Evolutionary conservation across 2,113 vertebrate species (phyloP).

Genomic region (Mormyrus iriodes): DNA sequence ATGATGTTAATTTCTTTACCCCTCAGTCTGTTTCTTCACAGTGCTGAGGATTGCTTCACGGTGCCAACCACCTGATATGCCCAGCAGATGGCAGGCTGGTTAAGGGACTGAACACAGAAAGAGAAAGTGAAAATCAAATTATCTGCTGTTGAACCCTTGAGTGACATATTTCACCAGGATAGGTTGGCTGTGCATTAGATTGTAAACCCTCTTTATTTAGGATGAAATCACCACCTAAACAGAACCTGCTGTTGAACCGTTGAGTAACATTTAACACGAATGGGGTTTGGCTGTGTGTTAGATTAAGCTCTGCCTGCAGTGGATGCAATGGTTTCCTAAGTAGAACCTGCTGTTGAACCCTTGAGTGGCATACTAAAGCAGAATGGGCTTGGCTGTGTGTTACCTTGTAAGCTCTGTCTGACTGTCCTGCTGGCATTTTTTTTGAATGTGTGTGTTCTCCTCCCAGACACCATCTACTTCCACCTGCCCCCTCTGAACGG

Average conservation of each 20-base stretch:
- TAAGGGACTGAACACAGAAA: background rate
- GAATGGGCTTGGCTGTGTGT: background rate
- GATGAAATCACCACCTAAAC: background rate
- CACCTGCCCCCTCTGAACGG: slow-evolving; percentile 81
- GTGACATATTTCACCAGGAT: background rate
- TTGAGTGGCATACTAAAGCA: background rate
- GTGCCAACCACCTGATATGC: background rate
- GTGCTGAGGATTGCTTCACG: background rate
- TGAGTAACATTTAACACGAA: background rate
- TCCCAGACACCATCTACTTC: slow-evolving; percentile 87
- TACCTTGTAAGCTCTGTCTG: background rate
- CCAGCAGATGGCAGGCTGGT: background rate
- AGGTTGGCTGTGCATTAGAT: background rate
- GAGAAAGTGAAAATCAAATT: background rate
- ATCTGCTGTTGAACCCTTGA: background rate
- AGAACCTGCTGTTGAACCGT: background rate
- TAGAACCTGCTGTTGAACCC: background rate
- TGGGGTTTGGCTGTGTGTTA: background rate
- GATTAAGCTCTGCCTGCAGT: background rate
- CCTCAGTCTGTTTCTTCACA: background rate
- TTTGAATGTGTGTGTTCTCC: background rate
- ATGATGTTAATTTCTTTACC: background rate
- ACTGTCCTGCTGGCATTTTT: background rate
- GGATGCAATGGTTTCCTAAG: background rate
- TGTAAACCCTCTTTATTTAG: background rate